Base-by-base conservation (phyloP, 2,888 invertebrate species). In the Andricus quercusramuli region DNA sequence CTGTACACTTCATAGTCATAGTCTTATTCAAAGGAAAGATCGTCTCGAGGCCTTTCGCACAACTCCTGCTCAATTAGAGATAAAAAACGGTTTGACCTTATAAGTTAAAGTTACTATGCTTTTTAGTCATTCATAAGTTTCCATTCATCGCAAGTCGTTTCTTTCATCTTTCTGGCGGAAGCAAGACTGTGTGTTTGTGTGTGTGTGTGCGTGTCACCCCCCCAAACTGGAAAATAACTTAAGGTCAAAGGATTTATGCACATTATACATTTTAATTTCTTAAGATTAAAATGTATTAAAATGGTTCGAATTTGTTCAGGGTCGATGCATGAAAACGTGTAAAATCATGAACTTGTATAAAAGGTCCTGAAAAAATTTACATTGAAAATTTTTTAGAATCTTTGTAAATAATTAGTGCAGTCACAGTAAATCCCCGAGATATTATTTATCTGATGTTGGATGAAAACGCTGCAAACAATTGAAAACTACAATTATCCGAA, bases 41-140 rank as follows among this genome's bases (percentile, higher is more conserved):
- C n/a, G 56, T 51, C 51, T 56, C 51, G 20, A 74, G 70, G 51
- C 32, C 51, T 74, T 74, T 74, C 51, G 29, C 70, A 29, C 51
- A 74, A 32, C 32, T 56, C 74, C 74, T 74, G 74, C 20, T 74
- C 56, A 74, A 56, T 74, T 37, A 74, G 56, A 51, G 51, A 56
- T 56, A 20, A 74, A 74, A 74, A 56, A 74, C 32, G 9, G 11
- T 4, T 4, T 74, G 74, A 74, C 51, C 74, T 74, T 37, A 37
- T 37, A 37, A 37, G 6, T 37, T 32, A 37, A 74, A 74, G 32
- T 74, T 56, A 56, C 56, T 56, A 70, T 74, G 22, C 32, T 56
- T 74, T 74, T 51, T 56, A 74, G 56, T 74, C 74, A 74, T 74
- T 74, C 74, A 74, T 56, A 74, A 74, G n/a, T 74, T 74, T 56